Percentiles rank a stretch among this genome's conserved stretches.
Conservation (phyloP, 2,113 vertebrate genomes). For the Xiphias gladius region DNA sequence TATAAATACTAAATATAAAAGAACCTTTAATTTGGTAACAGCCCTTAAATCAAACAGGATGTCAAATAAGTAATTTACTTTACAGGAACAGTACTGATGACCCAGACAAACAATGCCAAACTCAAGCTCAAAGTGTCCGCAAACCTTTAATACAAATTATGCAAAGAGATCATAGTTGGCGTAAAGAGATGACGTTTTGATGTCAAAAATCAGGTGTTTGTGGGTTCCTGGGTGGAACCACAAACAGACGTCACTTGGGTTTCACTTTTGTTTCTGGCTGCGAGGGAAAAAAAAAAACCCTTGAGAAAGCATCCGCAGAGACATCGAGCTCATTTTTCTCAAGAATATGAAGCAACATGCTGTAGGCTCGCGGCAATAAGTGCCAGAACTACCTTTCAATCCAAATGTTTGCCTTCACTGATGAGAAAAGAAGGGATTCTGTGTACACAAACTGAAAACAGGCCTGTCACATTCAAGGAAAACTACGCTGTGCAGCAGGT, state of each 20-base stretch:
- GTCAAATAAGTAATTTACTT: too few species aligned
- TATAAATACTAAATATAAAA: too few species aligned
- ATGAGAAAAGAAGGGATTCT: not conserved
- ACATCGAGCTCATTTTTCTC: not conserved
- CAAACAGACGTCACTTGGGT: not conserved
- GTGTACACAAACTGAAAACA: not conserved
- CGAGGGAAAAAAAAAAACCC: not conserved
- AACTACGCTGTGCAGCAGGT: not conserved
- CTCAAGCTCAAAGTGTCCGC: too few species aligned
- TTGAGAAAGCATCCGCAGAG: not conserved
- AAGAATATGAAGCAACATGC: not conserved
- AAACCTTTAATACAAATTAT: too few species aligned
- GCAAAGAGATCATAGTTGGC: too few species aligned
- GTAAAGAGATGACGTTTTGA: not conserved
- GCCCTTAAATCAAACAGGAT: too few species aligned
- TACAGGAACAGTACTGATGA: too few species aligned
- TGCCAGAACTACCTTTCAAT: not conserved
- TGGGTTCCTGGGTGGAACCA: not conserved
- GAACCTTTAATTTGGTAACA: too few species aligned
- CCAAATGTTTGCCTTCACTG: slow-evolving; percentile 1
- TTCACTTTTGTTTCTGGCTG: not conserved
- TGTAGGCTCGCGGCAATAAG: not conserved
- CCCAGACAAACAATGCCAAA: too few species aligned
- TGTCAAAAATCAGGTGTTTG: not conserved
- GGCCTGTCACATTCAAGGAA: not conserved